phyloP scores from a whole-genome alignment of 2,888 invertebrate species.

The Sinelater perroti region DNA sequence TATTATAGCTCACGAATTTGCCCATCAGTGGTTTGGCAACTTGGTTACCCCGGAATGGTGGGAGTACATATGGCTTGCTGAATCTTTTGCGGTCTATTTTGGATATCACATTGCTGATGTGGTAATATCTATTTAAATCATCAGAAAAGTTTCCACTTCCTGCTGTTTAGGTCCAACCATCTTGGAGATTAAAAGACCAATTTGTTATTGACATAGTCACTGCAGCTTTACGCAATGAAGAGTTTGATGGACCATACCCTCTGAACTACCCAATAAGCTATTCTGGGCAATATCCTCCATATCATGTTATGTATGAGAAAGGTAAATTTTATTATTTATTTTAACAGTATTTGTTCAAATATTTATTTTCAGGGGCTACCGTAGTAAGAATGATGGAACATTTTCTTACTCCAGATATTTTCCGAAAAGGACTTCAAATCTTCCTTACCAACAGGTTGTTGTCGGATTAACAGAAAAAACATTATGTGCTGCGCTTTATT shows the following conservation, averaged over 20 bases:
- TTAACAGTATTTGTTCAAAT: too few species aligned
- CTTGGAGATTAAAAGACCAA: slow-evolving; percentile 59
- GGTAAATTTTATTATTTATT: too few species aligned
- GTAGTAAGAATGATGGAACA: slow-evolving; percentile 23
- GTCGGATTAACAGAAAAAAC: too few species aligned
- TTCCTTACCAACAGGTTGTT: slow-evolving; percentile 14
- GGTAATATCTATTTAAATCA: too few species aligned
- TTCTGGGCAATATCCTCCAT: slow-evolving; percentile 17
- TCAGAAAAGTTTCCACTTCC: too few species aligned
- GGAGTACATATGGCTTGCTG: slow-evolving; percentile 59
- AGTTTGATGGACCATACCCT: background rate
- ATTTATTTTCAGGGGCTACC: slow-evolving; percentile 1
- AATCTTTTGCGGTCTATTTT: slow-evolving; percentile 66
- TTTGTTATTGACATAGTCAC: slow-evolving; percentile 59
- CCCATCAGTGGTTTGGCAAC: slow-evolving; percentile 66
- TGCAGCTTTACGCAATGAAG: slow-evolving; percentile 44
- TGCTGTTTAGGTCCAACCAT: slow-evolving; percentile 47
- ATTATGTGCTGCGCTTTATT: background rate
- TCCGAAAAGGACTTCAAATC: slow-evolving; percentile 18
- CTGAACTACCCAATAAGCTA: slow-evolving; percentile 7
- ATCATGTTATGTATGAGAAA: slow-evolving; percentile 24
- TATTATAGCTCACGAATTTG: slow-evolving; percentile 64
- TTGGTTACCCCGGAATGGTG: slow-evolving; percentile 58
- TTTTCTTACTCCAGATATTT: slow-evolving; percentile 17
- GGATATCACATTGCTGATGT: slow-evolving; percentile 58